phyloP scores from a whole-genome alignment of 2,797 vertebrate species.

The Champsocephalus gunnari region DNA sequence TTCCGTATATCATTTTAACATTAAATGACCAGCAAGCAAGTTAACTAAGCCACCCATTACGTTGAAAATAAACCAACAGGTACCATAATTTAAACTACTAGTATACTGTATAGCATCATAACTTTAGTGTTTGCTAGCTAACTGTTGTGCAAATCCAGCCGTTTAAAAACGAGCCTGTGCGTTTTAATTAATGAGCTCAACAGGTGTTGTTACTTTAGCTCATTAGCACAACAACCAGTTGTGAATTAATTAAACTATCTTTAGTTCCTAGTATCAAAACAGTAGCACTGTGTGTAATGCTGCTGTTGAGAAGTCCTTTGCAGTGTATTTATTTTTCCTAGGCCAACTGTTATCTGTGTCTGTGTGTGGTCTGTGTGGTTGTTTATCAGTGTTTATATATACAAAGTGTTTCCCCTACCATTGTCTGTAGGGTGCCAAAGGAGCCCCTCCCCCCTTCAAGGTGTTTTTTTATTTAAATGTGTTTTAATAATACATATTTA shows the following conservation, averaged over 20 bases:
- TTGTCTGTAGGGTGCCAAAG: no score
- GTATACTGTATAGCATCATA: background rate
- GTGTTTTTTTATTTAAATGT: no score
- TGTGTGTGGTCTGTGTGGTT: slow-evolving; percentile 1
- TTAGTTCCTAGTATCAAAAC: background rate
- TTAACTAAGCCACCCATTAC: background rate
- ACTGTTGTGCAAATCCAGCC: background rate
- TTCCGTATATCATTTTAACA: background rate
- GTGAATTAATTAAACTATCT: background rate
- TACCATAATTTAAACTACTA: background rate
- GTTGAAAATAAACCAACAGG: background rate
- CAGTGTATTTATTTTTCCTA: slow-evolving; percentile 5
- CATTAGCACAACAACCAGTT: background rate
- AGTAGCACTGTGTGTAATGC: background rate
- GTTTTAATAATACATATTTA: no score
- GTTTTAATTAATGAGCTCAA: background rate
- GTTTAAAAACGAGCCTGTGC: background rate
- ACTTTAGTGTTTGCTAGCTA: background rate
- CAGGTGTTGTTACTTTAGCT: slow-evolving; percentile 3
- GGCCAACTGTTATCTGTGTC: slow-evolving; percentile 21
- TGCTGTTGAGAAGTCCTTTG: background rate
- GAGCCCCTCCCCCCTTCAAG: no score
- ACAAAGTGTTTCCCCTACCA: background rate
- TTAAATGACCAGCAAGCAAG: background rate
- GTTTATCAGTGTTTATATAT: slow-evolving; percentile 7